Evolutionary conservation across 2,888 invertebrate species (phyloP), one percentile per base, ranked within the genome.

Genomic region (Eupithecia vulgata): DNA sequence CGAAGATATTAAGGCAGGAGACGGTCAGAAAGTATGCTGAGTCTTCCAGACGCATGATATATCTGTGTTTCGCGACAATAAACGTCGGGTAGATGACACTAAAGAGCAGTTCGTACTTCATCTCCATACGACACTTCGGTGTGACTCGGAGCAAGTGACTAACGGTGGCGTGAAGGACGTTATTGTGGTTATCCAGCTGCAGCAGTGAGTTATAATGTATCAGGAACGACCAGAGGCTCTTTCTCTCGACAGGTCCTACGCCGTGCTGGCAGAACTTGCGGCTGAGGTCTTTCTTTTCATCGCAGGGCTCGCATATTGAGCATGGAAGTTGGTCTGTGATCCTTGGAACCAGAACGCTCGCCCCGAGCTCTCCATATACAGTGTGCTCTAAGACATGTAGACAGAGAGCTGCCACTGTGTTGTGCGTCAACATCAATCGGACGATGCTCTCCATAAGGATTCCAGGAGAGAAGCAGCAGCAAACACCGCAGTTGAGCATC

Each of bases 61-160:
- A 95, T 72, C 90, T 84, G 67, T 90, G 90, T 79, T 95, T 95
- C 0, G 95, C 93, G 10, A 93, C 95, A 15, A 95, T 88, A 79
- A 96, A 96, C 0, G 95, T 95, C 0, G 96, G 96, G 81, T 95
- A 95, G 69, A 96, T 95, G 0, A 96, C 95, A 69, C 94, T 92
- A 76, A 95, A 95, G 0, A 96, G 90, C 25, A 96, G 85, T 79
- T 96, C 95, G 59, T 94, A 92, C 76, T 95, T 95, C 82, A 96
- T 95, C 74, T 94, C 91, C 68, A 88, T 91, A 1, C 94, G 93
- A 67, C 95, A 95, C 25, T 92, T 92, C 0, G 95, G 95, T 0
- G 95, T 95, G 17, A 96, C 95, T 73, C 95, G 92, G 13, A 96
- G 86, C 15, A 96, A 84, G 81, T 96, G 96, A 10, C 91, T 91